Evolutionary conservation across 2,797 vertebrate species (phyloP).

Genomic region (Tarsius wallacei): DNA sequence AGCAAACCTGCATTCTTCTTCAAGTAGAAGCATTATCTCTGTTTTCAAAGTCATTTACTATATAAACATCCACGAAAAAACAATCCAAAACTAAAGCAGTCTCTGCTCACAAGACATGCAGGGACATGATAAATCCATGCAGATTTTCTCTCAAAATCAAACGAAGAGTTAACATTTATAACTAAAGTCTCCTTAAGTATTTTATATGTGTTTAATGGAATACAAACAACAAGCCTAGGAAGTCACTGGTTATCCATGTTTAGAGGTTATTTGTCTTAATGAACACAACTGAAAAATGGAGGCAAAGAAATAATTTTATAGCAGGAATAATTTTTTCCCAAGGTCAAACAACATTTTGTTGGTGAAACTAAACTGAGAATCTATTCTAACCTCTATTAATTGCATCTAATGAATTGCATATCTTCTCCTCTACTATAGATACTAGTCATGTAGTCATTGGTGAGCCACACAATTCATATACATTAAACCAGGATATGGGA

Average conservation of each 20-base stretch:
- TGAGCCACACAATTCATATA: neutral
- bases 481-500: neutral
- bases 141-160: neutral
- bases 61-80: neutral
- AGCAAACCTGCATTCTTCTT: neutral
- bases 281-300: neutral
- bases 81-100: neutral
- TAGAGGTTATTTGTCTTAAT: neutral
- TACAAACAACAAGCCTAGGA: neutral
- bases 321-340: no score
- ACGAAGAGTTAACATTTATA: neutral
- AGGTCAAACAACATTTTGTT: neutral
- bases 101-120: neutral
- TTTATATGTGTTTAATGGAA: neutral
- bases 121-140: neutral
- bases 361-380: neutral
- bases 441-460: neutral
- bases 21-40: neutral
- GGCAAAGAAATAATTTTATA: no score
- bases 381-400: no score
- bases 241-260: neutral
- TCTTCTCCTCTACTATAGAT: neutral
- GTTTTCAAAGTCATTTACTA: neutral
- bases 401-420: neutral
- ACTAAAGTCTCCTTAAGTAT: neutral